A percentile compares a stretch with the other conserved stretches of the same genome.
Evolutionary conservation across 2,888 invertebrate species (phyloP).

Genomic region (Penaeus monodon): DNA sequence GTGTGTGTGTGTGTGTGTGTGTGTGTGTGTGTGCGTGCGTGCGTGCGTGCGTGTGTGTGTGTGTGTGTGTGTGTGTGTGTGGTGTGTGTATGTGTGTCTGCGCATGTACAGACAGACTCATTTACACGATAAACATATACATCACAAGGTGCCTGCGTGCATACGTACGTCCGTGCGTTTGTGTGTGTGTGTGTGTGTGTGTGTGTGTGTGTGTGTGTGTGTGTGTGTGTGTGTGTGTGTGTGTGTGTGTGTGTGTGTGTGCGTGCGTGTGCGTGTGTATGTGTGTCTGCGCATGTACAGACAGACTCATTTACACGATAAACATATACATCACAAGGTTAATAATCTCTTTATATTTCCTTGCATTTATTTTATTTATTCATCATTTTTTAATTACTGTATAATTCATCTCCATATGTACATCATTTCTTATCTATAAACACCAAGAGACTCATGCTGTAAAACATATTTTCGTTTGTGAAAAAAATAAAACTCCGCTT

Average conservation of each 20-base stretch:
- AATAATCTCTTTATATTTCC: too few relatives aligned
- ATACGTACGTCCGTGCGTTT: not conserved
- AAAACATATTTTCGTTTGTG: not conserved
- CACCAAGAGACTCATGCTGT: not conserved
- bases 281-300: not conserved
- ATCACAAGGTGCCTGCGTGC: too few relatives aligned
- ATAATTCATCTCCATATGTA: not conserved
- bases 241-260: not conserved
- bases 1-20: too few relatives aligned
- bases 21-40: too few relatives aligned
- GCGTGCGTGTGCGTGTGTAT: not conserved
- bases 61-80: not conserved
- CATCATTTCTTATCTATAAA: not conserved
- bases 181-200: too few relatives aligned
- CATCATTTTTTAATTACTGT: not conserved
- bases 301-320: not conserved
- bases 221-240: not conserved
- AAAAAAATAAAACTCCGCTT: too few relatives aligned
- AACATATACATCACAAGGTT: too few relatives aligned
- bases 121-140: too few relatives aligned
- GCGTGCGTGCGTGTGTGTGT: not conserved
- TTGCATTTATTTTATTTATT: not conserved
- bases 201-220: not conserved
- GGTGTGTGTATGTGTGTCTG: not conserved
- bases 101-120: not conserved